These are phyloP conservation scores for Solea solea DNA, from an alignment of 2,113 vertebrate species.

Conservation along the genomic window DNA sequence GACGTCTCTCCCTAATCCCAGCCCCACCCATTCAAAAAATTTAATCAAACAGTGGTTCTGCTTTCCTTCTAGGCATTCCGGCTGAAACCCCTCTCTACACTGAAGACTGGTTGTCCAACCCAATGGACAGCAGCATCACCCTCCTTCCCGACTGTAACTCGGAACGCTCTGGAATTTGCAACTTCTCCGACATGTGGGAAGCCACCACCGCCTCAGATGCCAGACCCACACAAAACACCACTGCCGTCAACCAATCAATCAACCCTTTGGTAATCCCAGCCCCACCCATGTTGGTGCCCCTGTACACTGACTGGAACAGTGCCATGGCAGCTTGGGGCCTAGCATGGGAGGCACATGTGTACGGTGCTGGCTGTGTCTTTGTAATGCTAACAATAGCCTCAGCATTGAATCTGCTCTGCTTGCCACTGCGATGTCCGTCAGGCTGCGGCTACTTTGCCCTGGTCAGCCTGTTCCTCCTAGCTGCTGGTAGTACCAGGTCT, in stretches of 20 bases:
- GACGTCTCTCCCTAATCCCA: no score
- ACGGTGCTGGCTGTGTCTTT: constrained; percentile 86
- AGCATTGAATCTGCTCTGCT: constrained; percentile 84
- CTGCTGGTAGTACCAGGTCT: constrained; percentile 81
- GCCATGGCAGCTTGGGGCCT: constrained; percentile 89
- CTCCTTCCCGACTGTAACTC: constrained; percentile 80
- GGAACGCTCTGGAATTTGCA: constrained; percentile 72
- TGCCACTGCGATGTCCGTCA: constrained; percentile 86
- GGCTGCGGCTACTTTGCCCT: constrained; percentile 86
- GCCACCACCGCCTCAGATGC: constrained; percentile 40
- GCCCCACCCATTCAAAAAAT: no score
- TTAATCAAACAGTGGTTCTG: neutral
- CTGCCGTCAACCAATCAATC: constrained; percentile 69
- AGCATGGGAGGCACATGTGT: constrained; percentile 90
- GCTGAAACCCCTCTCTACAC: constrained; percentile 35
- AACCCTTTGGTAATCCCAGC: constrained; percentile 60
- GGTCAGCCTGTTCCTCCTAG: constrained; percentile 85
- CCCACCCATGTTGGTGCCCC: constrained; percentile 82
- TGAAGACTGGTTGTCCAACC: constrained; percentile 65
- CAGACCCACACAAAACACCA: constrained; percentile 57
- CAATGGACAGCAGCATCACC: constrained; percentile 25
- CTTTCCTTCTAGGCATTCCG: constrained; percentile 30
- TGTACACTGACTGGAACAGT: constrained; percentile 88
- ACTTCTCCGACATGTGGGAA: constrained; percentile 67
- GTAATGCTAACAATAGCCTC: constrained; percentile 83